Evolutionary conservation across 2,888 invertebrate species (phyloP).

Genomic region (Formica aserva): DNA sequence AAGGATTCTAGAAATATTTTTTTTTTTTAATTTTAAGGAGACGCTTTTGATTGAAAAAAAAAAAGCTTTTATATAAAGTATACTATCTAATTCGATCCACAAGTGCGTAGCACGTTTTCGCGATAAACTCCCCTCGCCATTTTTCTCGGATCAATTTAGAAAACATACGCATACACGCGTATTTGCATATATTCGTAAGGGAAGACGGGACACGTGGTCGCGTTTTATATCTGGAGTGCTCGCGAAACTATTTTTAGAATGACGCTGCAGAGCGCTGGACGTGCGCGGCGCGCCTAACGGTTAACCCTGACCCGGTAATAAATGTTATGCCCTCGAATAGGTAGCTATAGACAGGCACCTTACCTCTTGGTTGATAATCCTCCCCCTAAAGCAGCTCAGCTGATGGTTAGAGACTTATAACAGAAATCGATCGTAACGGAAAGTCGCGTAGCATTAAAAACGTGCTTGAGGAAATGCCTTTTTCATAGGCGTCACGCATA

Average conservation of each 20-base stretch:
- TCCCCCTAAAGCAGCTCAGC: slow-evolving; percentile 61
- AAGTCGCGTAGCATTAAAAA: slow-evolving; percentile 39
- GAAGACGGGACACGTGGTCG: slow-evolving; percentile 72
- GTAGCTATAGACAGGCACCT: slow-evolving; percentile 70
- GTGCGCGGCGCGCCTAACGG: slow-evolving; percentile 81
- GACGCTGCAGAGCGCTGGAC: slow-evolving; percentile 76
- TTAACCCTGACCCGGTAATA: slow-evolving; percentile 85
- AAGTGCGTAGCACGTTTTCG: background rate
- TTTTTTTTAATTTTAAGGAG: background rate
- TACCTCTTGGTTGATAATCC: slow-evolving; percentile 68
- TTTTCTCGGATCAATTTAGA: background rate
- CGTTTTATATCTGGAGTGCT: slow-evolving; percentile 80
- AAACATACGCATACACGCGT: background rate
- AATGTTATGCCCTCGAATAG: slow-evolving; percentile 76
- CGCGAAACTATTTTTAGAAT: slow-evolving; percentile 81
- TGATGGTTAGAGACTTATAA: slow-evolving; percentile 54
- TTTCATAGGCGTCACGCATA: slow-evolving; percentile 29
- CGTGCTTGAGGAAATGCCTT: slow-evolving; percentile 19
- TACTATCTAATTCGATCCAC: background rate
- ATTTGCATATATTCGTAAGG: slow-evolving; percentile 39
- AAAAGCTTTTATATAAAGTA: background rate
- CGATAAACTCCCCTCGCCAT: background rate
- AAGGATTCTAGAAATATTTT: background rate
- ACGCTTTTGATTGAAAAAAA: background rate
- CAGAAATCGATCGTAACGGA: slow-evolving; percentile 62